These are phyloP conservation scores for Tor tambroides DNA, from an alignment of 2,113 vertebrate species.

Conservation along the genomic window DNA sequence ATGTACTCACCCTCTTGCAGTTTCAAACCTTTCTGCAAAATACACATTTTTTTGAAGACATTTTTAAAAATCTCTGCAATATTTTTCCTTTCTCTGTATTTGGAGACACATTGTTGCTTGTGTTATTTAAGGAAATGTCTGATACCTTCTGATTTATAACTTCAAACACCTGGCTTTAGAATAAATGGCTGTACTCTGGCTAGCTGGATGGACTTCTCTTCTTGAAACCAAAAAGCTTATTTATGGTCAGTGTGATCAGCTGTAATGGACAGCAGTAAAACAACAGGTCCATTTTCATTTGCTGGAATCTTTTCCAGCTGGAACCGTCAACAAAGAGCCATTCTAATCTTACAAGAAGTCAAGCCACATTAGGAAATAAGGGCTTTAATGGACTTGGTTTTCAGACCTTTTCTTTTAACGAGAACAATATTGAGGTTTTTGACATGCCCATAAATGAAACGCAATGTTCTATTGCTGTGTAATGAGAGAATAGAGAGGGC, in stretches of 20 bases:
- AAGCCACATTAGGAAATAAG: constrained; percentile 39
- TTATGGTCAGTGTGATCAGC: constrained; percentile 53
- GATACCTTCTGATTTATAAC: constrained; percentile 43
- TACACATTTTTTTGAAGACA: neutral
- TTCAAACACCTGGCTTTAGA: constrained; percentile 38
- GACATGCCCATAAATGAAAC: constrained; percentile 47
- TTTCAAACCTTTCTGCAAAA: neutral
- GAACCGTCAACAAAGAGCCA: constrained; percentile 50
- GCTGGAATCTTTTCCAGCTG: constrained; percentile 47
- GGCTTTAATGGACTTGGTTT: constrained; percentile 16
- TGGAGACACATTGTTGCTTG: neutral
- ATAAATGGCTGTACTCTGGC: constrained; percentile 26
- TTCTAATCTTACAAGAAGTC: constrained; percentile 37
- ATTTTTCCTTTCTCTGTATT: neutral
- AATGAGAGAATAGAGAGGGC: constrained; percentile 20
- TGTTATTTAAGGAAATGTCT: constrained; percentile 17
- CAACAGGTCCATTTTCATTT: constrained; percentile 58
- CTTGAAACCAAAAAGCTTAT: constrained; percentile 39
- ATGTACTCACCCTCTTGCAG: neutral
- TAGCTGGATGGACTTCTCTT: constrained; percentile 38
- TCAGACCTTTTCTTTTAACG: constrained; percentile 37
- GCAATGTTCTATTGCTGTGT: constrained; percentile 48
- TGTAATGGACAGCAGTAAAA: constrained; percentile 58
- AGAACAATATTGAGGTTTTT: constrained; percentile 45
- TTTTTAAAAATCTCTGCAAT: neutral